A percentile compares a stretch with the other conserved stretches of the same genome.
phyloP scores from a whole-genome alignment of 2,888 invertebrate genomes.

The Aphodius sticticus region DNA sequence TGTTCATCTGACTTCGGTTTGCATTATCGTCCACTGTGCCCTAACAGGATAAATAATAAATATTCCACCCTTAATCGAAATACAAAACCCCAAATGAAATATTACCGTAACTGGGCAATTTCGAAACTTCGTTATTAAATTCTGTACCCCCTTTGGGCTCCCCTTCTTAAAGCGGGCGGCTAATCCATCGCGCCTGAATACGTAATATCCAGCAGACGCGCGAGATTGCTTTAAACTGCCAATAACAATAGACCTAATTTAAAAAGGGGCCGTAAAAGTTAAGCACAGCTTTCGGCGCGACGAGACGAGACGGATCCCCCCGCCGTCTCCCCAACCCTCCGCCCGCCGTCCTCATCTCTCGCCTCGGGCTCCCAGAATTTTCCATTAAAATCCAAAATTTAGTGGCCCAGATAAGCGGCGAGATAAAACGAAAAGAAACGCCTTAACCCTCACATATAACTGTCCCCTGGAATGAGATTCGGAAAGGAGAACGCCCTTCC shows the following conservation, averaged over 20 bases:
- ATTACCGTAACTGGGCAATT: conserved; percentile 29
- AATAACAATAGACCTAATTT: conserved; percentile 61
- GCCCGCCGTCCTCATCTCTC: conserved; percentile 40
- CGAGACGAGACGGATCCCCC: conserved; percentile 25
- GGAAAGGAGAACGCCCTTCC: conserved; percentile 9
- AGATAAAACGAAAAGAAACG: conserved; percentile 60
- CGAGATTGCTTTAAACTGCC: conserved; percentile 58
- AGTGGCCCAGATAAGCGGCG: conserved; percentile 64
- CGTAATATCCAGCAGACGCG: conserved; percentile 56
- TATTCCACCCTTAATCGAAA: neutral
- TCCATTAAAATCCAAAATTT: conserved; percentile 69
- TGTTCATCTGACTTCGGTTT: too few relatives aligned
- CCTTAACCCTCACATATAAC: conserved; percentile 60
- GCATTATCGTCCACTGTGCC: too few relatives aligned
- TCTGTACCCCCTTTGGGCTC: conserved; percentile 45
- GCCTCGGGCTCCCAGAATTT: conserved; percentile 60
- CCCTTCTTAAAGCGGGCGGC: conserved; percentile 41
- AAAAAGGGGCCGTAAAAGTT: conserved; percentile 58
- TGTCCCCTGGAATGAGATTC: conserved; percentile 56
- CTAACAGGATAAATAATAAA: too few relatives aligned
- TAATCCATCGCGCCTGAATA: conserved; percentile 53
- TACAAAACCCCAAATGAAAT: conserved; percentile 11
- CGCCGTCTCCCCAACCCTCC: conserved; percentile 14
- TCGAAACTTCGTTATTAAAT: conserved; percentile 47
- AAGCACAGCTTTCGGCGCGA: conserved; percentile 56